A percentile compares a stretch with the other conserved stretches of the same genome.
These are phyloP conservation scores for Bergia puertoricense DNA, from an alignment of 92 coral and sea anemone species.

Conservation along the genomic window DNA sequence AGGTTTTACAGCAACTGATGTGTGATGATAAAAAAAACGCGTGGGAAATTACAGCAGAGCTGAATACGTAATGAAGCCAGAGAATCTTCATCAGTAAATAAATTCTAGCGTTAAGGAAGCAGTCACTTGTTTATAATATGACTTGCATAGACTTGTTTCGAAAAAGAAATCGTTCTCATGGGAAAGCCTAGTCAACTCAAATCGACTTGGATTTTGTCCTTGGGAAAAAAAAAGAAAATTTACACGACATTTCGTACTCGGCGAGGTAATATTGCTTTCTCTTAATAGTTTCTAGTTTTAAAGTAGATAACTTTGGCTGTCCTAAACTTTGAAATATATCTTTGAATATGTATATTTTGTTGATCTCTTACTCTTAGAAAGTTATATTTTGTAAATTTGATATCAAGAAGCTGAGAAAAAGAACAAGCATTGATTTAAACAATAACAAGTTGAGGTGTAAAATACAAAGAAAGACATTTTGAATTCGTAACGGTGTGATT, in stretches of 20 bases:
- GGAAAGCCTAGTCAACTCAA: neutral
- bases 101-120: neutral
- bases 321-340: neutral
- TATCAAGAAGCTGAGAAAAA: neutral
- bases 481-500: neutral
- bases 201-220: neutral
- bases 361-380: neutral
- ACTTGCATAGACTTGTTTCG: neutral
- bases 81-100: slow-evolving; percentile 15
- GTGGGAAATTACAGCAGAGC: slow-evolving; percentile 2
- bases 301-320: neutral
- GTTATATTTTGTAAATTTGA: neutral
- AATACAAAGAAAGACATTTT: neutral
- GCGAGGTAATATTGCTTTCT: neutral
- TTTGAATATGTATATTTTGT: no score
- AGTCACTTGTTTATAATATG: neutral
- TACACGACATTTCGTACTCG: neutral
- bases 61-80: neutral
- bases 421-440: neutral
- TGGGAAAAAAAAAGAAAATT: neutral
- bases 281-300: no score
- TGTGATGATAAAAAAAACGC: slow-evolving; percentile 1
- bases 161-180: neutral
- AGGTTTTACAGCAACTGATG: neutral
- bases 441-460: neutral